These are phyloP conservation scores for Xiphophorus couchianus DNA, from an alignment of 2,113 vertebrate species.

Conservation along the genomic window DNA sequence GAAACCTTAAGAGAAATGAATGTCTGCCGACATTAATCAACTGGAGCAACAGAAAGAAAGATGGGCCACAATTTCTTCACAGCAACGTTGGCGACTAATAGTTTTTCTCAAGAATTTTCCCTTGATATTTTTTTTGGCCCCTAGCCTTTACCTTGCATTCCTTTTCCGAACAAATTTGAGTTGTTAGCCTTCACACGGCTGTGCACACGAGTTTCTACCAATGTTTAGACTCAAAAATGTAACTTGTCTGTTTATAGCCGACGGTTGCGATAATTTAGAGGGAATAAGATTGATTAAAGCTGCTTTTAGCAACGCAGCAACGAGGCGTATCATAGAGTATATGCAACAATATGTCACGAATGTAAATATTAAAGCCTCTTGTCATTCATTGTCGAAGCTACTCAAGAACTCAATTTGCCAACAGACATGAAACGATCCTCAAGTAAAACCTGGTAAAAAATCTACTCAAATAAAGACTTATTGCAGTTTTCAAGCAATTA, in stretches of 20 bases:
- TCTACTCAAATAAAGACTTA: background rate
- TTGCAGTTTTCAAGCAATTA: background rate
- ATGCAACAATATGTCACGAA: background rate
- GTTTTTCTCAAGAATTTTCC: background rate
- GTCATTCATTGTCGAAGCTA: background rate
- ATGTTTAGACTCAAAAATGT: background rate
- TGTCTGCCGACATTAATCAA: no score
- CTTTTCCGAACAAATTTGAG: background rate
- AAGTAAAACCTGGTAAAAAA: background rate
- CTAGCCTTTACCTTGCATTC: background rate
- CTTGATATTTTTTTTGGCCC: background rate
- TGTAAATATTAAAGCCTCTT: background rate
- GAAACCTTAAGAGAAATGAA: no score
- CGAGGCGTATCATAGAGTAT: background rate
- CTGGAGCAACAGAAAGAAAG: no score
- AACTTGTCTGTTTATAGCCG: background rate
- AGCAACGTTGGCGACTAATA: background rate
- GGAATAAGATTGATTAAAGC: background rate
- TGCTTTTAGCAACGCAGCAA: background rate
- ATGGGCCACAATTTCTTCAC: background rate
- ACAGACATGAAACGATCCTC: background rate
- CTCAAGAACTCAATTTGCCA: background rate
- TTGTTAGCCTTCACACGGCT: background rate
- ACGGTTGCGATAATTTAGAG: background rate
- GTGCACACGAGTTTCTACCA: no score